A percentile compares a stretch with the other conserved stretches of the same genome.
Evolutionary conservation across 2,113 vertebrate species (phyloP).

Genomic region (Leiothrix lutea): DNA sequence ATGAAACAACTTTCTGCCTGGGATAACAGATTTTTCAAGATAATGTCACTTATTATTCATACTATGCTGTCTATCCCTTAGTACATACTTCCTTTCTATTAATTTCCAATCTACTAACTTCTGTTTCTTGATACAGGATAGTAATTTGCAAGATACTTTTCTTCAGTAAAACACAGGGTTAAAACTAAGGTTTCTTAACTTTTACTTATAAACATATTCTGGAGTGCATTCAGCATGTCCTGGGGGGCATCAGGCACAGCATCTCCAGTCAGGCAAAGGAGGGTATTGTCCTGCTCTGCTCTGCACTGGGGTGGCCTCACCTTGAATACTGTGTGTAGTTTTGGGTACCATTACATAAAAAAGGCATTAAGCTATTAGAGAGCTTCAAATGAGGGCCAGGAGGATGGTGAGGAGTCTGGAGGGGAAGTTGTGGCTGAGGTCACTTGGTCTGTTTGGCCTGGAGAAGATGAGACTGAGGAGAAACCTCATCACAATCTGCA

Average conservation of each 20-base stretch:
- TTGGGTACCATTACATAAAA: neutral
- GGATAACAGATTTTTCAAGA: neutral
- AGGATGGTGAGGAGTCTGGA: neutral
- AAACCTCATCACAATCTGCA: neutral
- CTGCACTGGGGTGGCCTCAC: neutral
- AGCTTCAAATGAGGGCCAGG: neutral
- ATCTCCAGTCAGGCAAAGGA: fast-evolving
- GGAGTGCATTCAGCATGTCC: neutral
- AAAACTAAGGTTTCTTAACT: neutral
- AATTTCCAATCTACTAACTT: neutral
- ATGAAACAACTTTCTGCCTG: neutral
- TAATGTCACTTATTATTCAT: neutral
- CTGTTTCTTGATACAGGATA: neutral
- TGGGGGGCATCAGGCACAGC: neutral
- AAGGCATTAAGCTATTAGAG: neutral
- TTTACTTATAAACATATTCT: neutral
- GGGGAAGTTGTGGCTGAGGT: neutral
- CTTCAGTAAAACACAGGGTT: neutral
- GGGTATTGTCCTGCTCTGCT: neutral
- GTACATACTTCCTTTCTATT: neutral
- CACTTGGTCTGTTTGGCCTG: neutral
- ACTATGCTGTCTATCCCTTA: neutral
- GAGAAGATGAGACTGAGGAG: neutral
- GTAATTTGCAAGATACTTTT: neutral
- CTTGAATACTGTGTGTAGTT: neutral